phyloP scores from a whole-genome alignment of 2,888 invertebrate genomes.

The Exephanes ischioxanthus region DNA sequence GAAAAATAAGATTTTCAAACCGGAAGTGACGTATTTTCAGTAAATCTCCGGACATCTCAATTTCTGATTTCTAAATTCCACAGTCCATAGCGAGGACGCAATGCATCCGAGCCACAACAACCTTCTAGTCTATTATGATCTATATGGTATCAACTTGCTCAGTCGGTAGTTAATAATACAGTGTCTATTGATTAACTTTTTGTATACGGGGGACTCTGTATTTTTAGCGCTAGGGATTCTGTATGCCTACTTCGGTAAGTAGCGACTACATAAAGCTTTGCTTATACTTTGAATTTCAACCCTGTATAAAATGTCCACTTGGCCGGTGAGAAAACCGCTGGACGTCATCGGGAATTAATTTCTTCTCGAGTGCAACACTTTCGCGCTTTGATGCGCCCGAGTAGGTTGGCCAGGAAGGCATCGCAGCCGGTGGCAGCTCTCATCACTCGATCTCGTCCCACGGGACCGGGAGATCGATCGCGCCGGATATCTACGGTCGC shows the following conservation, averaged over 20 bases:
- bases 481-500: slow-evolving; percentile 60
- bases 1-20: too few species aligned
- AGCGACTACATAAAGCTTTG: background rate
- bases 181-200: background rate
- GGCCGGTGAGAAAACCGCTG: slow-evolving; percentile 44
- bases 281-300: background rate
- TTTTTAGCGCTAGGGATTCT: too few species aligned
- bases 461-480: slow-evolving; percentile 47
- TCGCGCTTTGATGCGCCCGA: slow-evolving; percentile 75
- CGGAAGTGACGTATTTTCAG: too few species aligned
- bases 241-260: too few species aligned
- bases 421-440: background rate
- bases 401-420: background rate
- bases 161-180: too few species aligned
- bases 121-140: too few species aligned
- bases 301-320: background rate
- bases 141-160: too few species aligned
- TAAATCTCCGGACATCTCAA: too few species aligned
- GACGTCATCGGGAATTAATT: slow-evolving; percentile 77
- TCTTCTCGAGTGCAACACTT: slow-evolving; percentile 77
- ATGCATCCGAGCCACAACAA: too few species aligned
- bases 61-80: too few species aligned
- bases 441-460: slow-evolving; percentile 30
- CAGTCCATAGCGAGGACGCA: too few species aligned
- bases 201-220: background rate